These are phyloP conservation scores for Sternotherus odoratus DNA, from an alignment of 2,797 vertebrate species.

Conservation along the genomic window DNA sequence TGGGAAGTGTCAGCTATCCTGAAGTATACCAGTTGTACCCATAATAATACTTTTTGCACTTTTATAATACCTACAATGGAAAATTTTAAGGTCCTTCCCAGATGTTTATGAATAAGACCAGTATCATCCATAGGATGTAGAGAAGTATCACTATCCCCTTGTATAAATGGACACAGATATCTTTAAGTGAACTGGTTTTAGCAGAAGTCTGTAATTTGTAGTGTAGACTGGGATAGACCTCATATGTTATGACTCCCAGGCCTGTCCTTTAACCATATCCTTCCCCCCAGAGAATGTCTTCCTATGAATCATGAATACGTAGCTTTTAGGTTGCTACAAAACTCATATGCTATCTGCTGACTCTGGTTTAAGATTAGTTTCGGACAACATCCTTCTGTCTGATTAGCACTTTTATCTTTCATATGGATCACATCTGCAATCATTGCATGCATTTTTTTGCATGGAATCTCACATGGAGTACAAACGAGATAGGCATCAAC, in stretches of 20 bases:
- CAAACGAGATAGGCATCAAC: background rate
- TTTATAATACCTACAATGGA: conserved; percentile 4
- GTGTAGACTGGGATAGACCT: background rate
- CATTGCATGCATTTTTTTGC: background rate
- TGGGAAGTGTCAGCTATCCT: background rate
- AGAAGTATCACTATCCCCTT: background rate
- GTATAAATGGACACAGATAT: background rate
- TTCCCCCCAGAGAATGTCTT: background rate
- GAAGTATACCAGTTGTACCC: background rate
- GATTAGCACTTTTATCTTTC: background rate
- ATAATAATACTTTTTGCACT: background rate
- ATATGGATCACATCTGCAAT: background rate
- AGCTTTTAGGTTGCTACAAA: background rate
- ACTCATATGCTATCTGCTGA: background rate
- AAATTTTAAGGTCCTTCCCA: conserved; percentile 9
- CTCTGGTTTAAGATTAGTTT: background rate
- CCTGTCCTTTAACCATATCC: background rate
- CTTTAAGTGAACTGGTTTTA: background rate
- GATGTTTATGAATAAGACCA: conserved; percentile 38
- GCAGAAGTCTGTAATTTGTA: background rate
- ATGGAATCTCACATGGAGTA: background rate
- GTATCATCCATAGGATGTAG: background rate
- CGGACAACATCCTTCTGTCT: background rate
- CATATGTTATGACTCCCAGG: background rate
- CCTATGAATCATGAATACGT: background rate